Conservation (phyloP, 2,113 vertebrate genomes). For the Sinosuthora webbiana region DNA sequence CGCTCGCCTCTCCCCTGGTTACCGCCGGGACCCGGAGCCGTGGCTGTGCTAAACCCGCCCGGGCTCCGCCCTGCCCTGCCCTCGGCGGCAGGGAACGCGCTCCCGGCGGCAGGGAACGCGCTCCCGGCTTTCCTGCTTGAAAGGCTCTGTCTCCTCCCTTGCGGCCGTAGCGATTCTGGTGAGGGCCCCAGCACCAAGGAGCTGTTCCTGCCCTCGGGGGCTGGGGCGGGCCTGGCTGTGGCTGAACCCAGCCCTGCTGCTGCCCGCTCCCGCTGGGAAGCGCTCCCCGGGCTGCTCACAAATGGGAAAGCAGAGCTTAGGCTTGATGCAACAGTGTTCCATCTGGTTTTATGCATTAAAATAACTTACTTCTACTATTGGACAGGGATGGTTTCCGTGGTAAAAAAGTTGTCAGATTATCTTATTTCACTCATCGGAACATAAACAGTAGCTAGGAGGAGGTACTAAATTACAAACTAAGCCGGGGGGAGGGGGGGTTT, state of each 20-base stretch:
- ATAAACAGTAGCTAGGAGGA: background rate
- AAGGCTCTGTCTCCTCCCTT: background rate
- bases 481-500: background rate
- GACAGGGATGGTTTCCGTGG: background rate
- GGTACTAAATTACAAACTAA: background rate
- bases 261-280: accelerated
- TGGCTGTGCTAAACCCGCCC: accelerated
- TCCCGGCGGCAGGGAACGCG: accelerated
- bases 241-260: background rate
- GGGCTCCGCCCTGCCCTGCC: background rate
- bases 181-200: accelerated
- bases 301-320: background rate
- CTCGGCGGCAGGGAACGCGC: accelerated
- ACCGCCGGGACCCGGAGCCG: background rate
- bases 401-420: background rate
- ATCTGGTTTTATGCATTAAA: background rate
- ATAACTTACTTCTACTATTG: background rate
- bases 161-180: accelerated
- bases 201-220: accelerated
- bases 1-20: background rate
- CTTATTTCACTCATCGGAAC: background rate
- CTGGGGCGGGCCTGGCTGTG: background rate
- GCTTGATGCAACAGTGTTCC: background rate
- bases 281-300: background rate
- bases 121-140: accelerated